Percentiles rank a stretch among this genome's conserved stretches.
Conservation (phyloP, 2,113 vertebrate species). For the Panurus biarmicus region DNA sequence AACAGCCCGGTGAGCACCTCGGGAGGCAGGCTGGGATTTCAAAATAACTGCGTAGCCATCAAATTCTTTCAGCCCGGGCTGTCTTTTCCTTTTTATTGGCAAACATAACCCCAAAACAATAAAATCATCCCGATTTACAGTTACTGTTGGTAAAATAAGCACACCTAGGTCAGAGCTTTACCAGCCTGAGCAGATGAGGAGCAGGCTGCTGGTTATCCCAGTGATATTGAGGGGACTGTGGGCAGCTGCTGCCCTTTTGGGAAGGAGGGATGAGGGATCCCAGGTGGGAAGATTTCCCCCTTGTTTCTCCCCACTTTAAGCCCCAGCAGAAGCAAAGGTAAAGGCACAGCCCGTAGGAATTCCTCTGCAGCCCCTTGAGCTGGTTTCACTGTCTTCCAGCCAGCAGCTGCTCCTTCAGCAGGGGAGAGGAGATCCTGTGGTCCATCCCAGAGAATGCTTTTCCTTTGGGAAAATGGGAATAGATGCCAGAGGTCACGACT, state of each 20-base stretch:
- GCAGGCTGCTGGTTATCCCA: background rate
- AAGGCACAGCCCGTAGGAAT: background rate
- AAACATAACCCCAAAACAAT: background rate
- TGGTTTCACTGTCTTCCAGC: background rate
- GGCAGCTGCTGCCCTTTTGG: background rate
- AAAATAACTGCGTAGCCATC: background rate
- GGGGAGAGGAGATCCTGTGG: background rate
- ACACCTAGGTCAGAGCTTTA: background rate
- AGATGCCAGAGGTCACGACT: background rate
- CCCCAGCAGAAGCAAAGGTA: background rate
- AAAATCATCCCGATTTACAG: background rate
- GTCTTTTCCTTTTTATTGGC: background rate
- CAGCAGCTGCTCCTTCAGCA: background rate
- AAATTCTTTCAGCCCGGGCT: background rate
- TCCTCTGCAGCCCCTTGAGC: background rate
- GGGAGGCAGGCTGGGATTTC: background rate
- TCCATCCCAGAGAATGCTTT: background rate
- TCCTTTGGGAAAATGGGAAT: background rate
- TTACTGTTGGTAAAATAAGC: background rate
- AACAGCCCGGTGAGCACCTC: background rate
- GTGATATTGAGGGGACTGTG: background rate
- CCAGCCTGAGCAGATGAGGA: background rate
- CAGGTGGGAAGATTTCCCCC: background rate
- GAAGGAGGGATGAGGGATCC: background rate
- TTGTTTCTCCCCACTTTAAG: background rate